These are phyloP conservation scores for Synergus gifuensis DNA, from an alignment of 2,888 invertebrate species.

Conservation along the genomic window DNA sequence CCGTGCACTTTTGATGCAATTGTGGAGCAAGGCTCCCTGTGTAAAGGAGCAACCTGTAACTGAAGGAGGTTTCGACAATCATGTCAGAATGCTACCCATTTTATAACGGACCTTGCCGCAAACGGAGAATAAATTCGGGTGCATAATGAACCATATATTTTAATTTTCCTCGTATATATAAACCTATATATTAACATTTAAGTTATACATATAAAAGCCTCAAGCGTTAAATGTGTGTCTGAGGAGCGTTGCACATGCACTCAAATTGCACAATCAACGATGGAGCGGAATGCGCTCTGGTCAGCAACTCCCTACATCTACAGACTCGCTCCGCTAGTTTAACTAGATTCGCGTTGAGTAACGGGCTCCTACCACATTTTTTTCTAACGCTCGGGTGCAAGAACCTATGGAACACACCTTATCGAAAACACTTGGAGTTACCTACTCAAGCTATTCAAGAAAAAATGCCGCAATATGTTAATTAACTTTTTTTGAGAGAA, in stretches of 20 bases:
- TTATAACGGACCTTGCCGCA: slow-evolving; percentile 35
- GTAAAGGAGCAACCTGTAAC: slow-evolving; percentile 15
- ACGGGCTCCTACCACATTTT: slow-evolving; percentile 30
- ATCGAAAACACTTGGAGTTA: not conserved
- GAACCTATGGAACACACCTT: not conserved
- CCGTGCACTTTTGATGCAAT: slow-evolving; percentile 31
- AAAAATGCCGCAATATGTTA: not conserved
- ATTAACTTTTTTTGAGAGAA: not conserved
- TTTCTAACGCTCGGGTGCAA: slow-evolving; percentile 12
- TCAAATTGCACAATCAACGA: slow-evolving; percentile 28
- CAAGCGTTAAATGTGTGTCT: slow-evolving; percentile 1
- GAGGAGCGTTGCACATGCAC: slow-evolving; percentile 31
- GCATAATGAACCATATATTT: not conserved
- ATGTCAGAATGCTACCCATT: slow-evolving; percentile 35
- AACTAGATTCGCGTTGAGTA: slow-evolving; percentile 47
- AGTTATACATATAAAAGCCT: not conserved
- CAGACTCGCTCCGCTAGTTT: slow-evolving; percentile 54
- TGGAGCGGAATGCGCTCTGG: slow-evolving; percentile 51
- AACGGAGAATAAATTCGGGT: slow-evolving; percentile 18
- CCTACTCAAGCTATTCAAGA: not conserved
- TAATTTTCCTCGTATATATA: not conserved
- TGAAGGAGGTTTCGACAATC: slow-evolving; percentile 35
- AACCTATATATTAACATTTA: not conserved
- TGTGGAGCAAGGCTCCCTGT: slow-evolving; percentile 20
- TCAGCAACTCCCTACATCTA: slow-evolving; percentile 50